Percentiles rank a stretch among this genome's conserved stretches.
Evolutionary conservation across 2,113 vertebrate species (phyloP).

Genomic region (Eclectus roratus): DNA sequence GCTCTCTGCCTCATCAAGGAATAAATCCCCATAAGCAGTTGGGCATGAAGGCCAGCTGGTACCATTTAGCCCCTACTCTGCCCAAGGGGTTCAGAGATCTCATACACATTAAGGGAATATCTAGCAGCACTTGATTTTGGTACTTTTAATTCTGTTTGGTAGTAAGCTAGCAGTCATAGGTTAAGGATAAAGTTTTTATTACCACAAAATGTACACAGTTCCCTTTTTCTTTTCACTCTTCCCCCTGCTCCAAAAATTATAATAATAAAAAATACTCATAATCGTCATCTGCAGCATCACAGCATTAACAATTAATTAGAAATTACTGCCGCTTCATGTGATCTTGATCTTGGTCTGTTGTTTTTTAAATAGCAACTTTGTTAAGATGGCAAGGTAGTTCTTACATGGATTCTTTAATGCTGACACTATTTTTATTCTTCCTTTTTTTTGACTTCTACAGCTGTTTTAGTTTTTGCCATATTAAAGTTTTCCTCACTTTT

Average conservation of each 20-base stretch:
- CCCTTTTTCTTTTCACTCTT: neutral
- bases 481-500: neutral
- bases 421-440: neutral
- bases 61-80: neutral
- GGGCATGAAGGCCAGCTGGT: neutral
- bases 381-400: neutral
- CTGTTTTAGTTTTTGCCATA: neutral
- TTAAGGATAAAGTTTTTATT: neutral
- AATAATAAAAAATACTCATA: neutral
- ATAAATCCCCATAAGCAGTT: neutral
- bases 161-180: neutral
- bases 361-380: neutral
- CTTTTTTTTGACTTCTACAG: neutral
- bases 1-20: neutral
- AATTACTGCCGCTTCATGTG: neutral
- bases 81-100: neutral
- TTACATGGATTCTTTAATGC: neutral
- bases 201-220: neutral
- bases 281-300: neutral
- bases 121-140: neutral
- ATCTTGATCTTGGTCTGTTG: neutral
- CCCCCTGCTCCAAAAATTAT: fast-evolving
- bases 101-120: neutral
- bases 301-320: neutral
- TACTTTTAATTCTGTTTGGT: neutral